Percentiles rank a stretch among this genome's conserved stretches.
phyloP scores from a whole-genome alignment of 2,797 vertebrate genomes.

The Buphagus erythrorhynchus region DNA sequence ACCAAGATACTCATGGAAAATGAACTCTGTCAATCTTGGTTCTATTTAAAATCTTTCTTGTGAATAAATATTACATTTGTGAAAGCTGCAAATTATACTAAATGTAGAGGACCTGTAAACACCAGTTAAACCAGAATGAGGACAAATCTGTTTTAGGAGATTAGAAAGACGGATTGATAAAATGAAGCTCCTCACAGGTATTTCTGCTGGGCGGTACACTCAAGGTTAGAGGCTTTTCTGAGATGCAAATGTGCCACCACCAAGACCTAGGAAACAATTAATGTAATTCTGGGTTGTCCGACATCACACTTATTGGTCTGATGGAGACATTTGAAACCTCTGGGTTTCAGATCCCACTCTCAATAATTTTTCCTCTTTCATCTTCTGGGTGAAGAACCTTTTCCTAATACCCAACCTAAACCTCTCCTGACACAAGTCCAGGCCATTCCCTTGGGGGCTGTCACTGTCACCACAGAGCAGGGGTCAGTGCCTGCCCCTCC shows the following conservation, averaged over 20 bases:
- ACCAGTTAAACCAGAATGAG: neutral
- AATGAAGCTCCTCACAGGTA: neutral
- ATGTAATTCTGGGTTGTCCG: neutral
- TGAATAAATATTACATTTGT: neutral
- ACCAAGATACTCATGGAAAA: neutral
- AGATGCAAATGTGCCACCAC: neutral
- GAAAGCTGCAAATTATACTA: neutral
- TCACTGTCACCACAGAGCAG: neutral
- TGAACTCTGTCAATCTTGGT: neutral
- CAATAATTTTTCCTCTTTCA: neutral
- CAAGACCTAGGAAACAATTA: neutral
- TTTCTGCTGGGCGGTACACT: accelerated
- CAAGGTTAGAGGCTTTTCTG: neutral
- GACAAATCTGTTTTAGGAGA: neutral
- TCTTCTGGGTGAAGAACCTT: neutral
- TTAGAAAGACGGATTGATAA: neutral
- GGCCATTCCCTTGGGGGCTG: accelerated
- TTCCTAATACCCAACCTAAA: neutral
- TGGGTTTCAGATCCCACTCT: neutral
- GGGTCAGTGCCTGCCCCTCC: neutral
- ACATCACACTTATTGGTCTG: accelerated
- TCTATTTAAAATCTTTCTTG: neutral
- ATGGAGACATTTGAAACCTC: neutral
- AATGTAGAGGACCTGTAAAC: neutral
- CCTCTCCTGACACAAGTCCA: neutral